Evolutionary conservation across 2,888 invertebrate species (phyloP), one percentile per base, ranked within the genome.

Genomic region (Icerya purchasi): DNA sequence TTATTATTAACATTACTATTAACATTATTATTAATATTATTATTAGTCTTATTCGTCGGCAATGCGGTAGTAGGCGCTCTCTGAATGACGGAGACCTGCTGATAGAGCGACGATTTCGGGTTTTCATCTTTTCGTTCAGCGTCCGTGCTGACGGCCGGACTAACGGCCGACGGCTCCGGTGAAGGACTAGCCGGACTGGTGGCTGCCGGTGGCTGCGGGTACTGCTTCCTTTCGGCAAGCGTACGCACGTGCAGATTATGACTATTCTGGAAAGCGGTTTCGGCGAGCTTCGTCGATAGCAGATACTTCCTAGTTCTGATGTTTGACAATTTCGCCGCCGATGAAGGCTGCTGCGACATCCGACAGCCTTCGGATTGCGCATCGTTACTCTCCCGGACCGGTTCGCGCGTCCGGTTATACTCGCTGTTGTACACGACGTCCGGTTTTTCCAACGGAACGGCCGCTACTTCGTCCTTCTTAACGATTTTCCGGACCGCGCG

Each of bases 41-140:
- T n/a, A n/a, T n/a, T n/a, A n/a, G n/a, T n/a, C n/a, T n/a, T n/a
- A n/a, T n/a, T n/a, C 20, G 61, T 25, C 53, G 63, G 51, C 25
- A 50, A 67, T 63, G 50, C 68, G 61, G 62, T 68, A 65, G 63
- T 67, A 23, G 87, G 87, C 58, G 86, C 85, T 71, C 87, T 78
- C 68, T 87, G 86, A 67, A 88, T 88, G 3, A 88, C 87, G 61
- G 87, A 87, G 54, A 82, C 82, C 71, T 77, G 75, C 70, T 76
- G 77, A 70, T 82, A 80, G 19, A 81, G 81, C 49, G 81, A 79
- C 62, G 78, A 80, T 14, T 14, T 14, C 50, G 8, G 10, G 50
- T 14, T 49, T 14, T 49, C 50, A 14, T 14, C 50, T 8, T 49
- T 14, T 8, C 8, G 14, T 22, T 55, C 53, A 10, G 18, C 20